Percentiles rank a stretch among this genome's conserved stretches.
phyloP scores from a whole-genome alignment of 2,113 vertebrate genomes.

The Craseonycteris thonglongyai region DNA sequence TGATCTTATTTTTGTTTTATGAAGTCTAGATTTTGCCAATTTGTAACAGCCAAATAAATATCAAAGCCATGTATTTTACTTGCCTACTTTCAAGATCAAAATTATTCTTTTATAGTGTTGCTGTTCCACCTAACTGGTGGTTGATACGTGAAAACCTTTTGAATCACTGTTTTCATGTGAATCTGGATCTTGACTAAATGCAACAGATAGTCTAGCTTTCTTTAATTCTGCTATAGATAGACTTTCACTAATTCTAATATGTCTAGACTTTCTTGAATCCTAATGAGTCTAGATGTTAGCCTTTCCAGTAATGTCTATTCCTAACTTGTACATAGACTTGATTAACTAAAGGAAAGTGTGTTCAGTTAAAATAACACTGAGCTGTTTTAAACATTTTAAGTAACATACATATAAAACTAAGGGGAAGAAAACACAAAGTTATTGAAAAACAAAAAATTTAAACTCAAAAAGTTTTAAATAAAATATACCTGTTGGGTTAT shows the following conservation, averaged over 20 bases:
- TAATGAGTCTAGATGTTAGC: neutral
- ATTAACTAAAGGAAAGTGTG: neutral
- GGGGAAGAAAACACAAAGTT: neutral
- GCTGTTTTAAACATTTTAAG: neutral
- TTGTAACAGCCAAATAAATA: neutral
- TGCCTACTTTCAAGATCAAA: neutral
- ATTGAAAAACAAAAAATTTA: neutral
- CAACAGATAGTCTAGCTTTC: neutral
- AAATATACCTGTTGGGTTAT: slow-evolving; percentile 20
- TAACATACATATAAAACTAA: neutral
- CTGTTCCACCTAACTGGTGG: neutral
- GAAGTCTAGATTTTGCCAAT: neutral
- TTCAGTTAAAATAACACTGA: neutral
- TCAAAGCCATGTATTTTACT: neutral
- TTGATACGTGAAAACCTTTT: neutral
- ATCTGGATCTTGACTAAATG: neutral
- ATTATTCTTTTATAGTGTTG: neutral
- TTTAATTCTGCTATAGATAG: neutral
- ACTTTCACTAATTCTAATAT: neutral
- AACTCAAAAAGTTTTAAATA: neutral
- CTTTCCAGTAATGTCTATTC: neutral
- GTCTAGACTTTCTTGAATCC: neutral
- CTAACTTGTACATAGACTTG: neutral
- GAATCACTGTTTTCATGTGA: neutral
- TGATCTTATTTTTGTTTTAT: neutral